A percentile compares a stretch with the other conserved stretches of the same genome.
These are phyloP conservation scores for Caracal caracal DNA, from an alignment of 2,113 vertebrate species.

Conservation along the genomic window DNA sequence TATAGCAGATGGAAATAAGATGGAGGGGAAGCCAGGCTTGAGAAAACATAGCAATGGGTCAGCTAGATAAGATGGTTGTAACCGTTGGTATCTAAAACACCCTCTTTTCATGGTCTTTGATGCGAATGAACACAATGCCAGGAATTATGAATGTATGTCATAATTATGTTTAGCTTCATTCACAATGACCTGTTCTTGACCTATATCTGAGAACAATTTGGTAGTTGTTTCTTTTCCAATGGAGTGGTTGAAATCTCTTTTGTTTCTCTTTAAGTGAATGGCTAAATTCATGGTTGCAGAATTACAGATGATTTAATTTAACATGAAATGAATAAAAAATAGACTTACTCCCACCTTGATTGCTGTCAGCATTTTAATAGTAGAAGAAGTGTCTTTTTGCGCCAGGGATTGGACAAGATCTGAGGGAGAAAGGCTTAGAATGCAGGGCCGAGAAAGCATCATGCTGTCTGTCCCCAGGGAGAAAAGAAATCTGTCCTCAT, in stretches of 20 bases:
- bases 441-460: conserved; percentile 36
- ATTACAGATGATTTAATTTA: conserved; percentile 67
- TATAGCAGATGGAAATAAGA: conserved; percentile 15
- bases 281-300: conserved; percentile 53
- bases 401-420: conserved; percentile 34
- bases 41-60: not conserved
- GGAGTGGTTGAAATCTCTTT: conserved; percentile 52
- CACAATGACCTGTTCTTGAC: conserved; percentile 56
- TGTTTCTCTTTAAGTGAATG: conserved; percentile 56
- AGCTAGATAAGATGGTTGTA: conserved; percentile 22
- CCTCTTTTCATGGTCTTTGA: conserved; percentile 22
- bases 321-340: conserved; percentile 69
- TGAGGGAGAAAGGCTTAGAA: conserved; percentile 51
- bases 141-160: conserved; percentile 59
- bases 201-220: conserved; percentile 57
- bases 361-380: conserved; percentile 56
- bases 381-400: conserved; percentile 53
- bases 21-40: not conserved
- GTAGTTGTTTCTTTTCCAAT: conserved; percentile 57
- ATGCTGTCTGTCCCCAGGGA: conserved; percentile 49
- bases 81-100: not conserved
- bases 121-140: not conserved
- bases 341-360: conserved; percentile 50
- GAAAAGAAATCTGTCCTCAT: conserved; percentile 75
- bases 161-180: conserved; percentile 55